These are phyloP conservation scores for Hydra vulgaris DNA, from an alignment of 30 jellyfish, hydroid and myxozoan genomes.

Conservation along the genomic window DNA sequence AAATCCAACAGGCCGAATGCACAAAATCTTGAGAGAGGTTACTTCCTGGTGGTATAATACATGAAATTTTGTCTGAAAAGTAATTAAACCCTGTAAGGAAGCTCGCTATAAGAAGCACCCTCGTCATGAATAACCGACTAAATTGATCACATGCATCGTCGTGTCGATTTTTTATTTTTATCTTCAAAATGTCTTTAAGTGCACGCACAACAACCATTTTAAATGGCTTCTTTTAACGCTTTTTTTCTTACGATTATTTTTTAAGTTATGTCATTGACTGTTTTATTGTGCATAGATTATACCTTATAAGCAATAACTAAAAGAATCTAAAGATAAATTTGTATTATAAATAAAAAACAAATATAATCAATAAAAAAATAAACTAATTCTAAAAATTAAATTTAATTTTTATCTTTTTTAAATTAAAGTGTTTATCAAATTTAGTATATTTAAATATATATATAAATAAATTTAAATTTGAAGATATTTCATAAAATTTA, in stretches of 20 bases:
- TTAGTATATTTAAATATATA: no score
- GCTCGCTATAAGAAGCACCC: constrained; percentile 23
- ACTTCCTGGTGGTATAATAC: background rate
- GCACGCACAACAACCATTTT: constrained; percentile 36
- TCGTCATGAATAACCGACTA: constrained; percentile 34
- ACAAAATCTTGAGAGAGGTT: constrained; percentile 23
- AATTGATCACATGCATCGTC: constrained; percentile 31
- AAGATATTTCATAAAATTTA: background rate
- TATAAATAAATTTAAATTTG: background rate
- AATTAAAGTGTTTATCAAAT: no score
- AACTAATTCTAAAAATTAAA: no score
- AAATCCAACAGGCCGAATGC: constrained; percentile 38
- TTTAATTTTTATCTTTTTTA: no score
- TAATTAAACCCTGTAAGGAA: constrained; percentile 26
- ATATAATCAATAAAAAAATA: no score
- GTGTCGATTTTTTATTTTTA: constrained; percentile 24
- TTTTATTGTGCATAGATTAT: background rate
- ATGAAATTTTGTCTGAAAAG: constrained; percentile 24
- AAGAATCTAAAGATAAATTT: background rate
- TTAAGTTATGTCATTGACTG: background rate
- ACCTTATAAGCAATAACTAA: background rate
- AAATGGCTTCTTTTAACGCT: background rate
- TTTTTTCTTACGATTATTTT: background rate
- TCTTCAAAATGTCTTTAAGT: constrained; percentile 21
- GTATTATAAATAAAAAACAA: no score